These are phyloP conservation scores for Tonatia bakeri DNA, from an alignment of 2,113 vertebrate species.

Conservation along the genomic window DNA sequence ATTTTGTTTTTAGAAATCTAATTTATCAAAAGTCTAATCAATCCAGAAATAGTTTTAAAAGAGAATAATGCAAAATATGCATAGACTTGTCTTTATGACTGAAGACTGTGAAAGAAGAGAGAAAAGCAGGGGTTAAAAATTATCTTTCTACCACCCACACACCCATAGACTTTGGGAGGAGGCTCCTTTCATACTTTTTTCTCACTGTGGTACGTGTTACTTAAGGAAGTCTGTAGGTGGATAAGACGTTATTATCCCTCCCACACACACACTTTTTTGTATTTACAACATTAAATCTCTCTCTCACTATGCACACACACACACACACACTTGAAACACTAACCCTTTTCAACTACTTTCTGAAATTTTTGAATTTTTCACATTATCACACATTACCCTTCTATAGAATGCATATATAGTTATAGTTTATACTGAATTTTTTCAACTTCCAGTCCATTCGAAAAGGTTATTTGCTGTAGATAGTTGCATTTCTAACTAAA, in stretches of 20 bases:
- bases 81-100: neutral
- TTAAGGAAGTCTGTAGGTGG: conserved; percentile 58
- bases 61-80: neutral
- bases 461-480: neutral
- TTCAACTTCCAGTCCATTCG: neutral
- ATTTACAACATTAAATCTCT: conserved; percentile 60
- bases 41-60: conserved; percentile 8
- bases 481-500: neutral
- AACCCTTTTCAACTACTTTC: neutral
- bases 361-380: neutral
- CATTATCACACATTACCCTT: neutral
- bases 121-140: conserved; percentile 33
- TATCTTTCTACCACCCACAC: conserved; percentile 15
- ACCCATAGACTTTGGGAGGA: neutral
- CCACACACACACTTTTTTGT: conserved; percentile 51
- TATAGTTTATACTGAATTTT: neutral
- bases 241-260: conserved; percentile 63
- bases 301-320: neutral
- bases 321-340: neutral
- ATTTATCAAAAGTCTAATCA: neutral
- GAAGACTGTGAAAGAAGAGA: neutral
- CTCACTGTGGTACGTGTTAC: conserved; percentile 54
- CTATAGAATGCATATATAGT: neutral
- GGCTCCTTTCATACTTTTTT: conserved; percentile 14
- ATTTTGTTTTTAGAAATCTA: neutral